Evolutionary conservation across 2,888 invertebrate species (phyloP), one percentile per base, ranked within the genome.

Genomic region (Apamea crenata): DNA sequence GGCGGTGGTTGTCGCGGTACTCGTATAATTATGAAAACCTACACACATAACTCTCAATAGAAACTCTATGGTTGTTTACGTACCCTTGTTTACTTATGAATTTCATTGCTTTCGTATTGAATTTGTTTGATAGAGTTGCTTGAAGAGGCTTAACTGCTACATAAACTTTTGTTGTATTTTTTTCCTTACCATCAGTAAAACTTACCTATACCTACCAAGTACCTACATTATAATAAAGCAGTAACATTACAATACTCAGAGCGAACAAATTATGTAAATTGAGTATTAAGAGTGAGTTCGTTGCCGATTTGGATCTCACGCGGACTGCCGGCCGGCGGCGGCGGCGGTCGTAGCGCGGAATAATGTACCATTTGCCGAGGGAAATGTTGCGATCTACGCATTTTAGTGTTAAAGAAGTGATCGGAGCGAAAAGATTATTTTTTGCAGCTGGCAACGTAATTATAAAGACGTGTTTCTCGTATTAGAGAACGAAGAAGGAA

Each of bases 241-340:
- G 74, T 67, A 69, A 65, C 61, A 66, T 76, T 78, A 74, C 65
- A 78, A 67, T 71, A 78, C 74, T 75, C 66, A 29, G 73, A 73
- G 73, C 56, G 78, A 68, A 75, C 81, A 80, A 88, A 85, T 91
- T 91, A 92, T 92, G 91, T 82, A 90, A 91, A 92, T 90, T 77
- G 72, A 59, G 81, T 82, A 86, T 89, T 88, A 88, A 87, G 84
- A 86, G 81, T 79, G 84, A 89, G 85, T 87, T 80, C 77, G 66
- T 44, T 53, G 53, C 50, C 71, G 56, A 71, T 74, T 29, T 56
- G 25, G 53, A 65, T 77, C 40, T 61, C 68, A 47, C 29, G 44
- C 76, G 68, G 50, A 40, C 73, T 73, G 72, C 47, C 36, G 66
- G 7, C 47, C 10, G 40, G 36, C 67, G n/a, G n/a, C 36, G 59